These are phyloP conservation scores for Rhinogobio ventralis DNA, from an alignment of 2,797 vertebrate genomes.

Conservation along the genomic window DNA sequence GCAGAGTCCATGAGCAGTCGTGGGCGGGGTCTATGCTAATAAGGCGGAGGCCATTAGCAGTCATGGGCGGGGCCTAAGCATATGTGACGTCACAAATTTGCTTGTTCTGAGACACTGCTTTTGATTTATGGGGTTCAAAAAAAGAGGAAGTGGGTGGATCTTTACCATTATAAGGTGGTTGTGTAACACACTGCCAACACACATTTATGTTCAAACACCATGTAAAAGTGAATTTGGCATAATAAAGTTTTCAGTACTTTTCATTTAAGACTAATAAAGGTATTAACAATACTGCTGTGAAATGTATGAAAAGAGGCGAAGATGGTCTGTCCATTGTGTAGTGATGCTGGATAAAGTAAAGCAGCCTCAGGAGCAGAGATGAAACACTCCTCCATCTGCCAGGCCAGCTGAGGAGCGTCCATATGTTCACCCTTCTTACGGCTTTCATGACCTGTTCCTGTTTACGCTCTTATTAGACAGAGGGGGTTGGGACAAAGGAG, in stretches of 20 bases:
- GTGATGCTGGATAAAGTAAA: conserved; percentile 51
- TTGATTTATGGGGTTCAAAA: too few relatives aligned
- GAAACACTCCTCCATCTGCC: conserved; percentile 53
- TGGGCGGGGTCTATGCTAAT: too few relatives aligned
- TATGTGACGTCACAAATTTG: too few relatives aligned
- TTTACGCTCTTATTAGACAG: conserved; percentile 34
- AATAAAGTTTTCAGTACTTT: background rate
- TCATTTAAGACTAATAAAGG: background rate
- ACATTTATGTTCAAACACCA: too few relatives aligned
- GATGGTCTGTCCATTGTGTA: background rate
- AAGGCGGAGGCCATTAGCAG: too few relatives aligned
- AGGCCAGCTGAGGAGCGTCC: conserved; percentile 63
- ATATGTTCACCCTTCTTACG: conserved; percentile 56
- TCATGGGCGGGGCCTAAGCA: too few relatives aligned
- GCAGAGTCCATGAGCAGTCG: too few relatives aligned
- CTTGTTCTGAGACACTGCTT: too few relatives aligned
- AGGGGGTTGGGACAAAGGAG: background rate
- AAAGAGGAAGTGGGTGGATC: too few relatives aligned
- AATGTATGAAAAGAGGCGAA: background rate
- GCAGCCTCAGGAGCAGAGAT: conserved; percentile 50
- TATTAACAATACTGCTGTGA: background rate
- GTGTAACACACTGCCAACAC: too few relatives aligned
- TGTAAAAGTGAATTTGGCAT: too few relatives aligned
- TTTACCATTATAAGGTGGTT: too few relatives aligned
- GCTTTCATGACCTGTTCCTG: conserved; percentile 48